Base-by-base conservation (phyloP, 1,140 invertebrate species). In the Ceratitis capitata region DNA sequence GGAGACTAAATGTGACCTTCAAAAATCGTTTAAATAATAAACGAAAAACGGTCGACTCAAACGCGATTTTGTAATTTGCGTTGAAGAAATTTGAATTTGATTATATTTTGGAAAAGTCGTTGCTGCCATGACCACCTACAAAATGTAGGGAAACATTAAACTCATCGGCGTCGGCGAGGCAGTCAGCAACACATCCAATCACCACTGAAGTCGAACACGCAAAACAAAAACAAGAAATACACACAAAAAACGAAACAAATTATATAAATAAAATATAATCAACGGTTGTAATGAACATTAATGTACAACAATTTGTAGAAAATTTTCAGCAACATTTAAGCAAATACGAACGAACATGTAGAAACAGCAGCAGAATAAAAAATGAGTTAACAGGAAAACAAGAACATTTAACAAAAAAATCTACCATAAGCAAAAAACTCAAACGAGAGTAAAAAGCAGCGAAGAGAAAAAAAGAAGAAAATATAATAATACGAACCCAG, bases 261-360 rank as follows among this genome's bases (percentile, higher is more conserved):
- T 9, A n/a, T n/a, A n/a, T n/a, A 56, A 14, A 64, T 64, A 64
- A 69, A 69, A 69, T 69, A 69, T 19, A 39, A 69, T 39, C 16
- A 42, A 69, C 64, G 19, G 14, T 69, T 19, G 32, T 69, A 69
- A 69, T 69, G 64, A 39, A n/a, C 64, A 69, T 69, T 42, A 69
- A 69, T 69, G 35, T 69, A 69, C 19, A 69, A 42, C 64, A 69
- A 69, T 69, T 69, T 69, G 64, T 69, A 35, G 16, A 42, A 16
- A 69, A 69, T 69, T 69, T 69, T 69, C 64, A 69, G 64, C 64
- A 69, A 69, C 64, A 69, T 69, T 69, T 69, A 9, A 35, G 26
- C 16, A 69, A 42, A 23, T 42, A 69, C 29, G 6, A 61, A 61
- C 26, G 29, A 26, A 61, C 9, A 29, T 9, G 14, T 42, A 23